Percentiles rank a stretch among this genome's conserved stretches.
Conservation (phyloP, 2,113 vertebrate species). For the Rhinoderma darwinii region DNA sequence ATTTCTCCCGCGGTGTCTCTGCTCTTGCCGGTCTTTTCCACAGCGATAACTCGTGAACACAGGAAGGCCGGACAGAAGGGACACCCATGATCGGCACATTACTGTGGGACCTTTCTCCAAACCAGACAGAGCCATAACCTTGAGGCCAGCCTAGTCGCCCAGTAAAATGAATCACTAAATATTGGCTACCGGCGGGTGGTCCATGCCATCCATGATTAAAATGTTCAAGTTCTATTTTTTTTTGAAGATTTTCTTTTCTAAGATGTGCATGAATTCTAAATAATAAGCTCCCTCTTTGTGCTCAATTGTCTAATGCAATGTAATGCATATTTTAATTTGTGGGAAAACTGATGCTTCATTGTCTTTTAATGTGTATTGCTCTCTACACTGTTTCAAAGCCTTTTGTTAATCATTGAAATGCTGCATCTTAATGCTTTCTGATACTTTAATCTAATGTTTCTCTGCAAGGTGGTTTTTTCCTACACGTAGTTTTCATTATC, state of each 20-base stretch:
- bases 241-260: constrained; percentile 5
- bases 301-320: constrained; percentile 27
- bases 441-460: constrained; percentile 50
- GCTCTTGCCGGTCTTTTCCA: too few relatives aligned
- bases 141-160: background rate
- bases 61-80: too few relatives aligned
- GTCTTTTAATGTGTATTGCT: constrained; percentile 40
- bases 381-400: constrained; percentile 22
- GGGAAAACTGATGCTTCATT: constrained; percentile 43
- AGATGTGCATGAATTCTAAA: background rate
- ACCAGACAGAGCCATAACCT: too few relatives aligned
- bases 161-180: background rate
- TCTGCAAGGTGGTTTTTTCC: constrained; percentile 13
- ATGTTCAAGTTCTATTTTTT: background rate
- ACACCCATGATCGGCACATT: too few relatives aligned
- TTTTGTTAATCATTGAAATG: constrained; percentile 51
- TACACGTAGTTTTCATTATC: constrained; percentile 34
- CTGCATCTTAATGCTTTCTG: constrained; percentile 44
- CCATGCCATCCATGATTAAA: background rate
- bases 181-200: background rate
- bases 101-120: too few relatives aligned
- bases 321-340: constrained; percentile 42
- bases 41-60: too few relatives aligned
- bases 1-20: too few relatives aligned
- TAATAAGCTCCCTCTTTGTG: constrained; percentile 13